Evolutionary conservation across 1,140 invertebrate genomes (phyloP).

Genomic region (Gonatopus flavifemur): DNA sequence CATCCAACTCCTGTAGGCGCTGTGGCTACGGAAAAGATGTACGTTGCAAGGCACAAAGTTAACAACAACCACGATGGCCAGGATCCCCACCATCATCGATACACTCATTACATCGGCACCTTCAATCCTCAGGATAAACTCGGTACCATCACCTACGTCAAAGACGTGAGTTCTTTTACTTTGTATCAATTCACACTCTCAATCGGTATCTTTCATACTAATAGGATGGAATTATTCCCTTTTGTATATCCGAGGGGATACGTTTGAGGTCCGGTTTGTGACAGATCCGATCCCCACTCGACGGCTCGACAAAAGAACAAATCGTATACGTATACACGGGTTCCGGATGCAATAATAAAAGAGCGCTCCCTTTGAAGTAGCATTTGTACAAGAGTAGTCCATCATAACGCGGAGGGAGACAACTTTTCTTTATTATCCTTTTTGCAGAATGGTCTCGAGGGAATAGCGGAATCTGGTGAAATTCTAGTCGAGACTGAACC

Average conservation of each 20-base stretch:
- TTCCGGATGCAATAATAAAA: background rate
- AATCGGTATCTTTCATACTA: no score
- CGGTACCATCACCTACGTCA: constrained; percentile 68
- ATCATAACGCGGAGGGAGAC: background rate
- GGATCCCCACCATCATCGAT: constrained; percentile 29
- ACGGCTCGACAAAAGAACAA: no score
- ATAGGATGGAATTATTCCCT: no score
- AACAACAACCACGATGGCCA: constrained; percentile 38
- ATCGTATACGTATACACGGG: no score
- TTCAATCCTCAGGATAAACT: constrained; percentile 65
- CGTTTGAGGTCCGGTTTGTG: no score
- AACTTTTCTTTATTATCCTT: background rate
- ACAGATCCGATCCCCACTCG: no score
- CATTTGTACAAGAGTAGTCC: background rate
- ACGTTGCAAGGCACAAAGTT: constrained; percentile 56
- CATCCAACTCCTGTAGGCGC: constrained; percentile 62
- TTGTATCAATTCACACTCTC: no score
- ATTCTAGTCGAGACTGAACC: constrained; percentile 78
- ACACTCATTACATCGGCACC: constrained; percentile 69
- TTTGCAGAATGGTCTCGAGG: constrained; percentile 60
- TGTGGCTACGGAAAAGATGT: constrained; percentile 62
- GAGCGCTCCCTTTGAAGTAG: background rate
- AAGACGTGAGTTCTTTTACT: constrained; percentile 51
- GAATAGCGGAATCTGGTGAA: constrained; percentile 66
- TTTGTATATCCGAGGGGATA: no score